A percentile compares a stretch with the other conserved stretches of the same genome.
Conservation (phyloP, 2,113 vertebrate species). For the Hylia prasina region DNA sequence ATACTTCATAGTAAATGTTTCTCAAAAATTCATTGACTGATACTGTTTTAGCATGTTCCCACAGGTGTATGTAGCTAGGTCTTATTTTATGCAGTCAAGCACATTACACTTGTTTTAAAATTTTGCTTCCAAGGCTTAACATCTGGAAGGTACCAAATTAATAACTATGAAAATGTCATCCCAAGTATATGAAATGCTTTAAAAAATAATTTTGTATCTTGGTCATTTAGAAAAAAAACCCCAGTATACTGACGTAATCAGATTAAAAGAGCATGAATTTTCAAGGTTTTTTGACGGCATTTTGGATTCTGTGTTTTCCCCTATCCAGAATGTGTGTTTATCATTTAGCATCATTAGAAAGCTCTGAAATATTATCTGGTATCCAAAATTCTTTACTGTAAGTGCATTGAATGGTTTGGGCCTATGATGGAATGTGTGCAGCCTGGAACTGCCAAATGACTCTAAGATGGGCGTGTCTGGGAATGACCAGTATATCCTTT, state of each 20-base stretch:
- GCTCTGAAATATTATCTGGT: background rate
- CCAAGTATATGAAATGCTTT: background rate
- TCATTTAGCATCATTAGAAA: background rate
- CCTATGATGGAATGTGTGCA: background rate
- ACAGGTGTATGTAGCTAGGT: constrained; percentile 20
- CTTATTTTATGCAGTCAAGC: constrained; percentile 52
- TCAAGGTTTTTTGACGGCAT: background rate
- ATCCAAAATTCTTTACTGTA: background rate
- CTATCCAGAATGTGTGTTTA: background rate
- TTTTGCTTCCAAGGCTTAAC: constrained; percentile 65
- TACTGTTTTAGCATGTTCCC: constrained; percentile 26
- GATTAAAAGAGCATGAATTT: background rate
- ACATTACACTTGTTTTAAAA: constrained; percentile 50
- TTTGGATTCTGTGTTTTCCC: background rate
- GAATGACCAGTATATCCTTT: background rate
- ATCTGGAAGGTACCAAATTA: constrained; percentile 51
- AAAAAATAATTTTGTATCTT: background rate
- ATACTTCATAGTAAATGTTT: background rate
- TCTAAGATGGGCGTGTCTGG: rapidly evolving
- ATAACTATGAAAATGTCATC: constrained; percentile 4
- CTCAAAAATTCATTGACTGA: constrained; percentile 39
- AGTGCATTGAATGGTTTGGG: background rate
- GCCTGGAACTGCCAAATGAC: background rate
- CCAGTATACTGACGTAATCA: background rate
- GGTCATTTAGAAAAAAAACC: background rate